Evolutionary conservation across 2,888 invertebrate species (phyloP).

Genomic region (Macrosoma leucophasiata): DNA sequence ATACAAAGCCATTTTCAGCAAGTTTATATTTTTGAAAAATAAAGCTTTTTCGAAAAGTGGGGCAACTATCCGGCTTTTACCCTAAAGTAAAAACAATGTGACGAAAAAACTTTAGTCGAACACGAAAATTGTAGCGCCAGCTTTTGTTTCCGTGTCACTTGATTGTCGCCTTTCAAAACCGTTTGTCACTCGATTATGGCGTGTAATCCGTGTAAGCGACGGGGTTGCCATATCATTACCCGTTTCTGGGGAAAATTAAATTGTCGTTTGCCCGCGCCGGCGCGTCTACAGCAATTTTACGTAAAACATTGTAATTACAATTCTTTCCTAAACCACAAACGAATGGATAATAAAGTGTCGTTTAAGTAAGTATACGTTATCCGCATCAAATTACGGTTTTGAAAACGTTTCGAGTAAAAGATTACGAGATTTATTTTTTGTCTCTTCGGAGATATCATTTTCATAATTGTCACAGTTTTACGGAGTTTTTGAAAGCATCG

Average conservation of each 20-base stretch:
- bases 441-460: constrained; percentile 27
- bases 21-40: too few relatives aligned
- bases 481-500: too few relatives aligned
- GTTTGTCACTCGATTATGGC: constrained; percentile 71
- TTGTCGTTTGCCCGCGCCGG: constrained; percentile 53
- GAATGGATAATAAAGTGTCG: constrained; percentile 71
- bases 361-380: constrained; percentile 67
- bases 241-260: constrained; percentile 59
- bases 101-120: too few relatives aligned
- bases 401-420: constrained; percentile 10
- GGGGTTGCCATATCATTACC: constrained; percentile 61
- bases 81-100: too few relatives aligned
- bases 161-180: constrained; percentile 59
- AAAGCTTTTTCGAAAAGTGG: too few relatives aligned
- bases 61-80: too few relatives aligned
- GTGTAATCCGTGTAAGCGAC: constrained; percentile 57
- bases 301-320: constrained; percentile 45
- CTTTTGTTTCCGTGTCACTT: constrained; percentile 23
- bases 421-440: too few relatives aligned
- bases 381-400: constrained; percentile 19
- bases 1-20: too few relatives aligned
- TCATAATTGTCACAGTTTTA: constrained; percentile 28
- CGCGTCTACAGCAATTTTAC: constrained; percentile 57
- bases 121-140: constrained; percentile 21
- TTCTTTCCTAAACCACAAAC: constrained; percentile 63